These are phyloP conservation scores for Apodemus speciosus DNA, from an alignment of 2,113 vertebrate species.

Conservation along the genomic window DNA sequence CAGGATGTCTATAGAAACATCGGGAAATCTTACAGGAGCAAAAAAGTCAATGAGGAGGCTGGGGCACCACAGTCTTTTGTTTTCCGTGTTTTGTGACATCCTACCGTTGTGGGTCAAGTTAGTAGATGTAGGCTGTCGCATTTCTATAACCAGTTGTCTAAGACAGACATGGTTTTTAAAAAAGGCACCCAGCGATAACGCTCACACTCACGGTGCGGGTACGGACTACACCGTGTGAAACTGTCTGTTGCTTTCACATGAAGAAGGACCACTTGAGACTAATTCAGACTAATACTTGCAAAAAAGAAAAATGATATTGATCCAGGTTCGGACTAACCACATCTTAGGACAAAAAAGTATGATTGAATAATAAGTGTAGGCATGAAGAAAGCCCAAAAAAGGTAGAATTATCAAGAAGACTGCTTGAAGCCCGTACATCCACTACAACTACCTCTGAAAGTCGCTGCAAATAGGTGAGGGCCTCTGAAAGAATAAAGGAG, in stretches of 20 bases:
- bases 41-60: neutral
- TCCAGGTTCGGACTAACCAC: neutral
- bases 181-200: neutral
- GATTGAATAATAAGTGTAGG: neutral
- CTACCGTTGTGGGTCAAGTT: accelerated
- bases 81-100: accelerated
- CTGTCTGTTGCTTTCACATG: neutral
- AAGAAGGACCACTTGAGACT: neutral
- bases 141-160: neutral
- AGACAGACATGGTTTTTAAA: neutral
- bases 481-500: neutral
- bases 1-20: neutral
- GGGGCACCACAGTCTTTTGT: neutral
- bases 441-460: neutral
- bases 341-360: neutral
- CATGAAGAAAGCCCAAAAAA: neutral
- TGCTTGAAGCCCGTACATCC: neutral
- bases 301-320: neutral
- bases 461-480: neutral
- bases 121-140: no score
- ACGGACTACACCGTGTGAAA: neutral
- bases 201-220: neutral
- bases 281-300: neutral
- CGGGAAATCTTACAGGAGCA: neutral
- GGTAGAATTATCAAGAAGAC: neutral